These are phyloP conservation scores for Archegozetes longisetosus DNA, from an alignment of 1,140 invertebrate genomes.

Conservation along the genomic window DNA sequence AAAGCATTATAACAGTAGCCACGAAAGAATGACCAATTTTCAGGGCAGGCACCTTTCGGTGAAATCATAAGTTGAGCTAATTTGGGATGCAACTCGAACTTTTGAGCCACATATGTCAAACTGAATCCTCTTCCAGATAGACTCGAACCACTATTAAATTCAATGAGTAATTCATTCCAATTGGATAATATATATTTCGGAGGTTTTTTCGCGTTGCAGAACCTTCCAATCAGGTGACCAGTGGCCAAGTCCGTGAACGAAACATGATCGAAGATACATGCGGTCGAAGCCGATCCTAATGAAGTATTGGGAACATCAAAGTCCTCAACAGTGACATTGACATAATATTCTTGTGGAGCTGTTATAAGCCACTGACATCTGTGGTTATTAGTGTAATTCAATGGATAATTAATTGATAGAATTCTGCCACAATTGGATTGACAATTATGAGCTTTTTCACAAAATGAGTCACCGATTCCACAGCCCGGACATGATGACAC, in stretches of 20 bases:
- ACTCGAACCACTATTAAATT: conserved; percentile 23
- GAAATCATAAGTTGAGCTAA: conserved; percentile 8
- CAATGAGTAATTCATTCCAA: conserved; percentile 23
- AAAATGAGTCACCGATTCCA: conserved; percentile 23
- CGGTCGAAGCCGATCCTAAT: background rate
- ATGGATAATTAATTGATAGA: conserved; percentile 23
- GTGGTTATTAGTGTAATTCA: conserved; percentile 23
- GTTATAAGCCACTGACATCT: conserved; percentile 24
- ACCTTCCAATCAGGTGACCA: conserved; percentile 20
- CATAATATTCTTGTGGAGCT: conserved; percentile 21
- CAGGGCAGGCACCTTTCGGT: conserved; percentile 14
- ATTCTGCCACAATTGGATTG: conserved; percentile 22
- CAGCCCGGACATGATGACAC: conserved; percentile 24
- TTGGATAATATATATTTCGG: conserved; percentile 20
- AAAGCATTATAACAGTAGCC: conserved; percentile 23
- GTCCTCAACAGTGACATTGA: conserved; percentile 24
- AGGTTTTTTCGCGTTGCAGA: conserved; percentile 22
- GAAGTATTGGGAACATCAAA: conserved; percentile 21
- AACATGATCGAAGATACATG: conserved; percentile 23
- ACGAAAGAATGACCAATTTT: conserved; percentile 23
- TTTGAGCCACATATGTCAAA: conserved; percentile 20
- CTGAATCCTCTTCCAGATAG: conserved; percentile 22
- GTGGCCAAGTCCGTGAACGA: conserved; percentile 22
- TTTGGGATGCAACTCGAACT: conserved; percentile 19
- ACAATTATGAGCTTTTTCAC: conserved; percentile 20